Conservation (phyloP, 2,888 invertebrate species). For the Habroteleia sp. region DNA sequence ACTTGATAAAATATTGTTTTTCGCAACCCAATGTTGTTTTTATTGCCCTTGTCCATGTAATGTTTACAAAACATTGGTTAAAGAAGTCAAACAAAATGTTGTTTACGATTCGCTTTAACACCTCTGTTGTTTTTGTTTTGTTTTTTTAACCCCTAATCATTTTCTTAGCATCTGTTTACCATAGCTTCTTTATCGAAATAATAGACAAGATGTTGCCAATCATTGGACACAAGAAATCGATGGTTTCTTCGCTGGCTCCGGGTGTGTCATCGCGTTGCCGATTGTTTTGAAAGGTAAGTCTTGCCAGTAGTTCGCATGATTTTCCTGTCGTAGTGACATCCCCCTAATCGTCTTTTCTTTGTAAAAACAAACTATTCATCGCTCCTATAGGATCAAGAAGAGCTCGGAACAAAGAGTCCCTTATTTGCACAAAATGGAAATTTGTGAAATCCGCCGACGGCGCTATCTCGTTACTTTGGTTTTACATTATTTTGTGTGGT, state of each 20-base stretch:
- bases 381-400: constrained; percentile 21
- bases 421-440: constrained; percentile 49
- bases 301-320: constrained; percentile 5
- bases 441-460: constrained; percentile 46
- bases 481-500: constrained; percentile 39
- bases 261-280: neutral
- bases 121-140: too few relatives aligned
- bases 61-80: too few relatives aligned
- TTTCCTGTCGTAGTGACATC: constrained; percentile 19
- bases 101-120: too few relatives aligned
- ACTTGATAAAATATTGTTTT: constrained; percentile 62
- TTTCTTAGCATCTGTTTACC: too few relatives aligned
- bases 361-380: constrained; percentile 45
- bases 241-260: too few relatives aligned
- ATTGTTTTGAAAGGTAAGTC: constrained; percentile 46
- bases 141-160: too few relatives aligned
- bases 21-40: constrained; percentile 33
- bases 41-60: neutral
- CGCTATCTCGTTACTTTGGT: constrained; percentile 45
- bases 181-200: too few relatives aligned
- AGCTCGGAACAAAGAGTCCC: constrained; percentile 29
- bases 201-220: too few relatives aligned
- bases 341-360: constrained; percentile 43
- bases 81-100: too few relatives aligned
- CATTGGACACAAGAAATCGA: too few relatives aligned